Conservation (phyloP, 2,888 invertebrate genomes). For the Pristionchus fissidentatus region DNA sequence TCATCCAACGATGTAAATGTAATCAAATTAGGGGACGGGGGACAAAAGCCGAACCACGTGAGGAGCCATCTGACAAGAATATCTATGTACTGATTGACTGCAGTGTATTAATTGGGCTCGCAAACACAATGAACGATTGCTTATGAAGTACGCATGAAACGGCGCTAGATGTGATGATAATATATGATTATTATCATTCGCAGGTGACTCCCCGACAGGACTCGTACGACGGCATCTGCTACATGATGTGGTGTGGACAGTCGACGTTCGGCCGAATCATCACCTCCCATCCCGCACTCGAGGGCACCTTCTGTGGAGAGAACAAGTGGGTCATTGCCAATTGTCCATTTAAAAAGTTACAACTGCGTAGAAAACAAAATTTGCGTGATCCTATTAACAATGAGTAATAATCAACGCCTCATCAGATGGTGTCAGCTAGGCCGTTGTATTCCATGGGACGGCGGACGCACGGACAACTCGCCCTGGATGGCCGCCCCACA, state of each 20-base stretch:
- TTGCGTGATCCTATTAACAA: background rate
- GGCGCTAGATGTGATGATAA: no score
- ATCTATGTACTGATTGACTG: no score
- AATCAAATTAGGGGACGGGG: background rate
- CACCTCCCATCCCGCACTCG: slow-evolving; percentile 75
- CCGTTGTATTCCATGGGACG: slow-evolving; percentile 74
- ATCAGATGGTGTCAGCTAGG: slow-evolving; percentile 72
- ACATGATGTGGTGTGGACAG: slow-evolving; percentile 76
- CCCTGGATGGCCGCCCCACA: slow-evolving; percentile 6
- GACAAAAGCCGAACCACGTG: no score
- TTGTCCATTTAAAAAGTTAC: background rate
- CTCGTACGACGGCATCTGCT: slow-evolving; percentile 74
- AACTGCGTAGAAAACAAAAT: background rate
- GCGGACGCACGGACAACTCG: background rate
- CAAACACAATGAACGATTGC: no score
- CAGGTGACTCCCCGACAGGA: slow-evolving; percentile 73
- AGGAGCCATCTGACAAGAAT: no score
- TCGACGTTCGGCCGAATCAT: slow-evolving; percentile 73
- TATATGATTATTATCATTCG: no score
- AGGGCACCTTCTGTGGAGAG: slow-evolving; percentile 71
- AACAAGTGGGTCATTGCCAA: slow-evolving; percentile 52
- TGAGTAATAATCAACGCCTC: background rate
- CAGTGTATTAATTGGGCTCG: no score
- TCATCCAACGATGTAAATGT: background rate
- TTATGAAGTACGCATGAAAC: background rate